Base-by-base conservation (phyloP, 2,888 invertebrate species). In the Ecdyonurus torrentis region DNA sequence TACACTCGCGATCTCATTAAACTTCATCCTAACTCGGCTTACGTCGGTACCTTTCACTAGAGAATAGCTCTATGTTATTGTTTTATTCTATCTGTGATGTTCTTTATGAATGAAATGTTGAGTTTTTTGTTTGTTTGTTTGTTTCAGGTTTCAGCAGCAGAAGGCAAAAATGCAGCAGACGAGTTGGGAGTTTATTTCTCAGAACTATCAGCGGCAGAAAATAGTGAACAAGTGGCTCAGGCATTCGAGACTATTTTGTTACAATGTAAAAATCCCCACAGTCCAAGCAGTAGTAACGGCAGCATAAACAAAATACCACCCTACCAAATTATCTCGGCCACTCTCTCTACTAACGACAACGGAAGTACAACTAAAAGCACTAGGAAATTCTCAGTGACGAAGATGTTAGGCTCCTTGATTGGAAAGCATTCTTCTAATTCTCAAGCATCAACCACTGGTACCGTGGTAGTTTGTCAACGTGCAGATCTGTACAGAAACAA, bases 161-260 rank as follows among this genome's bases (percentile, higher is more conserved):
- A 88, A 71, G 89, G 86, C 20, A 82, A 85, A 68, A 78, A 82
- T 25, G 72, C 84, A 52, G 85, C 86, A 55, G 78, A 83, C 53
- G 81, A 84, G 64, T 80, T 83, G 72, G 82, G 84, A 22, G 85
- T 86, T 67, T 85, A 84, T 61, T 89, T 89, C 75, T 83, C 84
- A 74, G 89, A 89, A 74, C 85, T 88, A n/a, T 87, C 87, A 23
- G 88, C 88, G 5, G 88, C 88, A 0, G 88, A 89, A 73, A 88
- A 88, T 74, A 85, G 84, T 23, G 81, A 84, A 19, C 83, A 84
- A 69, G 81, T 89, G 59, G 86, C 86, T 74, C 81, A 85, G 60
- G 84, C 86, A 64, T 86, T 89, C 69, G 87, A 87, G 72, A 76
- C 80, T 59, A 75, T 87, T 24, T 77, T 88, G 25, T 81, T 81